Evolutionary conservation across 2,113 vertebrate species (phyloP).

Genomic region (Brevimyrus niger): DNA sequence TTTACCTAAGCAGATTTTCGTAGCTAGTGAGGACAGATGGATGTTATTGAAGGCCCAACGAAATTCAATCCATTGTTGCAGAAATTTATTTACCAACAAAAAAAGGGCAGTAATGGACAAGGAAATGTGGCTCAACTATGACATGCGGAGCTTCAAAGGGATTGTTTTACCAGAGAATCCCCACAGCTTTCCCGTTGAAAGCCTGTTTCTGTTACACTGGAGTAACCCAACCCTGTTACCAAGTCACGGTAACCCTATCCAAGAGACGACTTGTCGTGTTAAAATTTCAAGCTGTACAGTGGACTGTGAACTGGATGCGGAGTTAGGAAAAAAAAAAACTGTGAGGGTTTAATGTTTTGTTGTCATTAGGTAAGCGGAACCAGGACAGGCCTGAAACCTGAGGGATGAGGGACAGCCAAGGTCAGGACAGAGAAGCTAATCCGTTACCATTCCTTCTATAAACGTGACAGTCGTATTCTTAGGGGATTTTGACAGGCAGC

Average conservation of each 20-base stretch:
- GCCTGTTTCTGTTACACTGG: not conserved
- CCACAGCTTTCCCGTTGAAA: not conserved
- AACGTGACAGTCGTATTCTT: not conserved
- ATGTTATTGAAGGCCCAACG: not conserved
- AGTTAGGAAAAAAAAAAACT: not conserved
- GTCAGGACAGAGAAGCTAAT: not conserved
- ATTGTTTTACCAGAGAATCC: slow-evolving; percentile 5
- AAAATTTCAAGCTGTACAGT: slow-evolving; percentile 3
- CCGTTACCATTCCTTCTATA: not conserved
- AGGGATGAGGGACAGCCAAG: not conserved
- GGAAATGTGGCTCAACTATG: not conserved
- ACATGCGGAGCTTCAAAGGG: not conserved
- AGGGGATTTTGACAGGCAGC: not conserved
- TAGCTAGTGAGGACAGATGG: not conserved
- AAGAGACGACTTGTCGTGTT: not conserved
- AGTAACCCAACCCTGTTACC: not conserved
- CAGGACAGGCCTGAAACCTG: not conserved
- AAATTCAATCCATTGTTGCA: not conserved
- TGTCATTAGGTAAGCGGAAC: not conserved
- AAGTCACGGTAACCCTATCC: slow-evolving; percentile 7
- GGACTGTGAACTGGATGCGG: not conserved
- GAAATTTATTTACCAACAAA: not conserved
- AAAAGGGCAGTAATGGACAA: not conserved
- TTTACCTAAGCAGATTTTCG: not conserved
- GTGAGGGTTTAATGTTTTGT: slow-evolving; percentile 2